Evolutionary conservation across 2,888 invertebrate genomes (phyloP), one percentile per base, ranked within the genome.

Genomic region (Oscheius sp.): DNA sequence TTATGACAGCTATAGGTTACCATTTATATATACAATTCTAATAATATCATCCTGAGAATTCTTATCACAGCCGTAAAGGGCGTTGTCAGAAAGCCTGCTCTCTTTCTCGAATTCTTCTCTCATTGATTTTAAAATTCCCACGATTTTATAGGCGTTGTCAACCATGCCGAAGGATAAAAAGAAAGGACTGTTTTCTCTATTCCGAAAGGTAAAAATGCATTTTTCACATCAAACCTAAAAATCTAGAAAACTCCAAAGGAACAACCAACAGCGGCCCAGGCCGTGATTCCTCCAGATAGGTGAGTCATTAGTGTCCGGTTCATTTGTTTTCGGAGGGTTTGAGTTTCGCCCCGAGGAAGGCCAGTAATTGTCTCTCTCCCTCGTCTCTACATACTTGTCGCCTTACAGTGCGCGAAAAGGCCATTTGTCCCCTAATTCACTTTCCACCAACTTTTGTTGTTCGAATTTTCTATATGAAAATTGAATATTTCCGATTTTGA

Each of bases 111-210:
- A 54, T 54, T 54, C 54, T 36, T 14, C 17, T 12, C 32, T 33
- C 32, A 54, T 54, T 24, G 47, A 28, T 59, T n/a, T n/a, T n/a
- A n/a, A n/a, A n/a, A n/a, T n/a, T 28, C 30, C 57, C 20, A 38
- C 26, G 38, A 24, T 20, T 59, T 44, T 41, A 26, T 14, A 44
- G n/a, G 33, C 22, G 6, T 22, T 9, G n/a, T 20, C 38, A 26
- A 20, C 41, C 8, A 59, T 59, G 59, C 59, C 41, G 41, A 59
- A 59, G 26, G 59, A 59, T 17, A 59, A 59, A 44, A 59, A 59
- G 41, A 59, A 59, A 44, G 59, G 59, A 28, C 30, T 59, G 9
- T 44, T 59, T 26, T 59, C 59, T n/a, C 56, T 56, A 22, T 56
- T 56, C 33, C 56, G 56, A 2, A 56, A 56, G 56, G 56, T 56